Evolutionary conservation across 2,113 vertebrate genomes (phyloP), one percentile per base, ranked within the genome.

Genomic region (Corydoras sp.): DNA sequence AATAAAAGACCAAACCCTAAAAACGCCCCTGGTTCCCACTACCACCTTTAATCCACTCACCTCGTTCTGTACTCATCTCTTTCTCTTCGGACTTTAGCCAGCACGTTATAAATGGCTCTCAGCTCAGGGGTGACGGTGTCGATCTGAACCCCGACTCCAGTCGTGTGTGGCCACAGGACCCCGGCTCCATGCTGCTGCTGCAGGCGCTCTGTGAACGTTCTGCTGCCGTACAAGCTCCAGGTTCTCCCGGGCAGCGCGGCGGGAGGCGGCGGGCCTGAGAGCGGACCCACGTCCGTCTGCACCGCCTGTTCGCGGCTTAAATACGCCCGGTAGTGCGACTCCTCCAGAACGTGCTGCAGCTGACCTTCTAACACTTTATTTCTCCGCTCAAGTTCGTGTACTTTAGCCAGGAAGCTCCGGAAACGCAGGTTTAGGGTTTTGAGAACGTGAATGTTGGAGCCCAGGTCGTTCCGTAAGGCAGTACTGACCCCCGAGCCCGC

Each of bases 401-500:
- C 89, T 75, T 89, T 89, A 51, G 75, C 71, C 3, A 81, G 77
- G 60, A 81, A 81, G 30, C 75, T 71, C 31, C 80, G 75, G 56
- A 90, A 90, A 9, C 88, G 89, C 64, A 90, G 85, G 73, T 90
- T 90, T 35, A 90, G 85, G 10, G 87, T 89, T 77, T 90, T 90
- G 35, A 90, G 78, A 55, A 85, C 86, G 67, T 86, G 82, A 76
- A 90, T 90, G 69, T 90, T 90, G 69, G 88, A 90, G 12, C 89
- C 89, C 81, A 90, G 66, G 74, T 90, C 89, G 63, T 85, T 88
- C 71, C 89, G 84, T 72, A 90, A 77, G 24, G 84, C 89, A 70
- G 82, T 83, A 66, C 87, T 72, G 58, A 68, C 70, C 29, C 32
- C 61, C 2, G 75, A 51, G 11, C 80, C 76, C 10, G 68, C 11